Conservation (phyloP, 2,113 vertebrate species). For the Solea senegalensis region DNA sequence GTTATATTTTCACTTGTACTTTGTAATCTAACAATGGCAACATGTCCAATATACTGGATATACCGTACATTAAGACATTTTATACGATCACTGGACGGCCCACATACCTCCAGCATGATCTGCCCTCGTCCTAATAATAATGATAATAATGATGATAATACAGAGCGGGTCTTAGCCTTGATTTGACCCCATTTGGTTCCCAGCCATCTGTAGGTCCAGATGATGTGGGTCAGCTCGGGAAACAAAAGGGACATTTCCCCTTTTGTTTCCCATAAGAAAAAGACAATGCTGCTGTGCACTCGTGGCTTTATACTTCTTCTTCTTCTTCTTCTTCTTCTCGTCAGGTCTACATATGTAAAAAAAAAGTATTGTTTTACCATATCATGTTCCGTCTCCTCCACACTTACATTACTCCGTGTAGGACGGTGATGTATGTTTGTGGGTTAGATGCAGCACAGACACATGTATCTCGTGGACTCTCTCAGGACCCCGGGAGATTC, state of each 20-base stretch:
- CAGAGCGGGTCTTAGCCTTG: conserved; percentile 45
- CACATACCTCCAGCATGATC: conserved; percentile 31
- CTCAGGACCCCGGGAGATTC: conserved; percentile 42
- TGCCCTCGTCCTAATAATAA: conserved; percentile 30
- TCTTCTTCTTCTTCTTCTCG: too few species aligned
- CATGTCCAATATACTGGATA: not conserved
- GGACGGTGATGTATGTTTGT: too few species aligned
- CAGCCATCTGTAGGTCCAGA: conserved; percentile 35
- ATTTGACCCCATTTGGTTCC: conserved; percentile 49
- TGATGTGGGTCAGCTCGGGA: conserved; percentile 48
- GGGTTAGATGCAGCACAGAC: conserved; percentile 1
- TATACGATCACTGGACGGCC: not conserved
- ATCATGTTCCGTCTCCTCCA: too few species aligned
- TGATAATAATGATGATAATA: conserved; percentile 4
- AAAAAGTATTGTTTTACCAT: too few species aligned
- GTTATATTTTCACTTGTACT: not conserved
- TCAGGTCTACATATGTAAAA: too few species aligned
- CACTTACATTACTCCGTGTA: too few species aligned
- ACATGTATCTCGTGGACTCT: conserved; percentile 36
- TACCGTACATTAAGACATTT: not conserved
- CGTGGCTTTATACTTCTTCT: too few species aligned
- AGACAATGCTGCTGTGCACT: too few species aligned
- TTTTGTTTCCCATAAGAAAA: not conserved
- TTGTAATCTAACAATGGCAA: not conserved
- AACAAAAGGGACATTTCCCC: conserved; percentile 49